Evolutionary conservation across 2,888 invertebrate genomes (phyloP).

Genomic region (Osmoderma eremita): DNA sequence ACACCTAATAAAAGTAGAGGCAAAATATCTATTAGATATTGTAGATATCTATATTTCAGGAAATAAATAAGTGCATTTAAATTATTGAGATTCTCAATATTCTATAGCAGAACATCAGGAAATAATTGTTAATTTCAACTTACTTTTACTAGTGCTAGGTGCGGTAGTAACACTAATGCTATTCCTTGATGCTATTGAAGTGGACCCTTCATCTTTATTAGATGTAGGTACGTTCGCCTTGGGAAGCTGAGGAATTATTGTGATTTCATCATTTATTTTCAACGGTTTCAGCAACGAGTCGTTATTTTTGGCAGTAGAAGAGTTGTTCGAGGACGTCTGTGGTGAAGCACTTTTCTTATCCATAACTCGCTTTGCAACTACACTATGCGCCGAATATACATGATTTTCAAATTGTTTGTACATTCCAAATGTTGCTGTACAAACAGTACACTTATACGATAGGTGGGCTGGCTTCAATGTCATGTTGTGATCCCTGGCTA

Average conservation of each 20-base stretch:
- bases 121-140: too few species aligned
- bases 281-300: constrained; percentile 81
- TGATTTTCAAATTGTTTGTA: constrained; percentile 95
- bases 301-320: constrained; percentile 59
- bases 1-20: too few species aligned
- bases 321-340: constrained; percentile 33
- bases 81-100: too few species aligned
- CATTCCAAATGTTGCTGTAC: constrained; percentile 94
- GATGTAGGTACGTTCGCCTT: constrained; percentile 57
- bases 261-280: constrained; percentile 90
- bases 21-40: too few species aligned
- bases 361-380: constrained; percentile 87
- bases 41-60: too few species aligned
- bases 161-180: constrained; percentile 44
- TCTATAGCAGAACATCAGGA: too few species aligned
- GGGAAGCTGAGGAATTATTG: constrained; percentile 86
- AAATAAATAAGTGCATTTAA: too few species aligned
- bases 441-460: constrained; percentile 95
- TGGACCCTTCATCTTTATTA: constrained; percentile 53
- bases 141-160: constrained; percentile 60
- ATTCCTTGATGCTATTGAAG: constrained; percentile 48
- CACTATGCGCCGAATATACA: constrained; percentile 92
- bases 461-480: constrained; percentile 92
- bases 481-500: constrained; percentile 91
- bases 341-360: constrained; percentile 71